These are phyloP conservation scores for Uria lomvia DNA, from an alignment of 2,113 vertebrate genomes.

Conservation along the genomic window DNA sequence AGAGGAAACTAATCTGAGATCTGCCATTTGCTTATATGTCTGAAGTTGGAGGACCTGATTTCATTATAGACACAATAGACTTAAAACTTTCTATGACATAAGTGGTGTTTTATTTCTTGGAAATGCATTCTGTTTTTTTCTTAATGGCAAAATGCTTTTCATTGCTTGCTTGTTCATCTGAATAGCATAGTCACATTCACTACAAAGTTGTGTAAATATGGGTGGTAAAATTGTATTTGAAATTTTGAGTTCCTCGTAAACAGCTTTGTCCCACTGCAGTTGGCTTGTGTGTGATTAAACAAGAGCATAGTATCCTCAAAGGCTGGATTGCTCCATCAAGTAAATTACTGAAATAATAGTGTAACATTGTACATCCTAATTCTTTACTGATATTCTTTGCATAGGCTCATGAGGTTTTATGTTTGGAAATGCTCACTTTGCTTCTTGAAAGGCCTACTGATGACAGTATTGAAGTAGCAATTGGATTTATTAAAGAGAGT, in stretches of 20 bases:
- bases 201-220: not conserved
- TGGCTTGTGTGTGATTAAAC: not conserved
- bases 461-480: conserved; percentile 96
- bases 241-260: not conserved
- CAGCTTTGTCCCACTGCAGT: not conserved
- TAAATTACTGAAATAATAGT: not conserved
- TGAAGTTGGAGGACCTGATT: not conserved
- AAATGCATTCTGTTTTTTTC: not conserved
- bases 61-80: not conserved
- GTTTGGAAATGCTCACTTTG: conserved; percentile 96
- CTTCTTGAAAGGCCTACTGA: conserved; percentile 95
- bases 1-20: not conserved
- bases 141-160: not conserved
- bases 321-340: not conserved
- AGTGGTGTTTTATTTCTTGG: not conserved
- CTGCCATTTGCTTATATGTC: not conserved
- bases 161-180: not conserved
- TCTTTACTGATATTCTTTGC: not conserved
- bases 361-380: not conserved
- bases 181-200: not conserved
- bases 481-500: conserved; percentile 96
- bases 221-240: not conserved
- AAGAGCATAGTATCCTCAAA: not conserved
- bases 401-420: conserved; percentile 95
- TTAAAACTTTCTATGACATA: not conserved